Conservation (phyloP, 2,888 invertebrate genomes). For the Timema cristinae region DNA sequence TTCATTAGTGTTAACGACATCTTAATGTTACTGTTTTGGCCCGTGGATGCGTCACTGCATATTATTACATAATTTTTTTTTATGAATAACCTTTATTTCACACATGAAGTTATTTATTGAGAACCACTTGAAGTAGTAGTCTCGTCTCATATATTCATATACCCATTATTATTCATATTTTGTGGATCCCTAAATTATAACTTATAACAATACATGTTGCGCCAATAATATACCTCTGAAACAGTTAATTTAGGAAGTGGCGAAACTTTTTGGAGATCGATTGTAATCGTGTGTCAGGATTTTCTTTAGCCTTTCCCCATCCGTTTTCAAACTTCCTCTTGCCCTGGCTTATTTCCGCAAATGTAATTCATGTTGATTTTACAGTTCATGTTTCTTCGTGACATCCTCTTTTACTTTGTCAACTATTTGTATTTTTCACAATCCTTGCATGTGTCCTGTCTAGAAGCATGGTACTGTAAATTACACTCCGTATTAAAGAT, state of each 20-base stretch:
- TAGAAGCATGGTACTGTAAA: not conserved
- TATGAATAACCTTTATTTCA: not conserved
- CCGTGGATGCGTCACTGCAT: not conserved
- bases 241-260: too few species aligned
- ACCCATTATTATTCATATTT: not conserved
- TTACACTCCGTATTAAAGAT: conserved; percentile 2
- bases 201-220: not conserved
- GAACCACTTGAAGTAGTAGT: not conserved
- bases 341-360: not conserved
- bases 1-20: not conserved
- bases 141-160: conserved; percentile 7
- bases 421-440: conserved; percentile 5
- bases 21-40: too few species aligned
- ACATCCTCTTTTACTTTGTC: not conserved
- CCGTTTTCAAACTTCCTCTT: not conserved
- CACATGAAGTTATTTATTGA: not conserved
- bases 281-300: not conserved
- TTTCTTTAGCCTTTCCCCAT: not conserved
- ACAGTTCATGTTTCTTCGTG: not conserved
- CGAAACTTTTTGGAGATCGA: not conserved
- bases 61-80: conserved; percentile 4
- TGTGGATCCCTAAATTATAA: conserved; percentile 13
- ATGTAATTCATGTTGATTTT: not conserved
- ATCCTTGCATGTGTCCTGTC: not conserved
- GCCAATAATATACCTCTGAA: not conserved